These are phyloP conservation scores for Drosophila auraria DNA, from an alignment of 1,140 invertebrate genomes.

Conservation along the genomic window DNA sequence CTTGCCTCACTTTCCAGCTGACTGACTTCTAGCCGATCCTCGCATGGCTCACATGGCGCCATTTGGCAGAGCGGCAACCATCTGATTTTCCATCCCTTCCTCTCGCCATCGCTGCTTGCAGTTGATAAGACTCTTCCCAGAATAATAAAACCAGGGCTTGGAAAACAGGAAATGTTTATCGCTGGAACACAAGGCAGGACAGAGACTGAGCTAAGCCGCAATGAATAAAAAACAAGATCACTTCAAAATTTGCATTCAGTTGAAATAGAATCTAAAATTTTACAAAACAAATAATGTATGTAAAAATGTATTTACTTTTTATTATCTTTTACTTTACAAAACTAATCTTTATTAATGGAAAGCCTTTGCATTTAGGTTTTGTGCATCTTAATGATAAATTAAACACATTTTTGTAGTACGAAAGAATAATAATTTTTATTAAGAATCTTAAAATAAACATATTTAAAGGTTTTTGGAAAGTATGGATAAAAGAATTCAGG, in stretches of 20 bases:
- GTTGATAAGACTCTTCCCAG: slow-evolving; percentile 16
- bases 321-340: too few relatives aligned
- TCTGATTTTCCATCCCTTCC: slow-evolving; percentile 2
- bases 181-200: neutral
- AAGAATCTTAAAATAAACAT: too few relatives aligned
- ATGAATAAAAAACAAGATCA: neutral
- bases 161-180: slow-evolving; percentile 34
- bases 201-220: neutral
- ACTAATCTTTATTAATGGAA: too few relatives aligned
- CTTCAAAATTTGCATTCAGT: neutral
- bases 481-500: too few relatives aligned
- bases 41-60: slow-evolving; percentile 34
- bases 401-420: too few relatives aligned
- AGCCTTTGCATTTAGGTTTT: too few relatives aligned
- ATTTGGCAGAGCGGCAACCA: slow-evolving; percentile 4
- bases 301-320: too few relatives aligned
- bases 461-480: too few relatives aligned
- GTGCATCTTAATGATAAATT: too few relatives aligned
- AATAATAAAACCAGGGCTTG: neutral
- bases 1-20: slow-evolving; percentile 62
- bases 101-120: neutral
- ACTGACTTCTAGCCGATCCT: slow-evolving; percentile 50
- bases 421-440: too few relatives aligned
- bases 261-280: too few relatives aligned
- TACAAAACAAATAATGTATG: too few relatives aligned